These are phyloP conservation scores for Apostichopus californicus DNA, from an alignment of 35 echinoderm and acorn worm genomes.

Conservation along the genomic window DNA sequence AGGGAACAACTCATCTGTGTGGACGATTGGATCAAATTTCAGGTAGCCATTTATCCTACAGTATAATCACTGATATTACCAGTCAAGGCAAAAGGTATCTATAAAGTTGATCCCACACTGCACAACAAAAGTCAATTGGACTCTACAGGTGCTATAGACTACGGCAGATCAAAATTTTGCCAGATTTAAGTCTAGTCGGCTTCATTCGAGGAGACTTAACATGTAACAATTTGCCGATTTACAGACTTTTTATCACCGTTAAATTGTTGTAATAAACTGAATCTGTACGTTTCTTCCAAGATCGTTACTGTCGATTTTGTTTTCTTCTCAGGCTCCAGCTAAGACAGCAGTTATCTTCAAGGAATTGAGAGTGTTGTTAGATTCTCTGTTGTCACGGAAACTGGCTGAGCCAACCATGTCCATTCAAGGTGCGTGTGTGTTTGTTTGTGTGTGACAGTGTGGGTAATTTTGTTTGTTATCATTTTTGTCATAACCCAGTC, in stretches of 20 bases:
- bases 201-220: too few species aligned
- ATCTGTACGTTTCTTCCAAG: background rate
- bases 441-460: background rate
- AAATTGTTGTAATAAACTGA: too few species aligned
- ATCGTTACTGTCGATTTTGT: background rate
- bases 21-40: conserved; percentile 95
- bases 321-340: conserved; percentile 73
- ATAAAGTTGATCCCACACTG: background rate
- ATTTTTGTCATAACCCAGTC: too few species aligned
- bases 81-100: background rate
- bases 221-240: too few species aligned
- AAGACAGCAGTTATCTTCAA: conserved; percentile 98
- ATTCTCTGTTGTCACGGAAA: conserved; percentile 69
- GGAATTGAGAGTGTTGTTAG: conserved; percentile 77
- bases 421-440: conserved; percentile 65
- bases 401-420: conserved; percentile 69
- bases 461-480: too few species aligned
- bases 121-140: background rate
- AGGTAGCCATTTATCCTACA: conserved; percentile 45
- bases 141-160: background rate
- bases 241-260: too few species aligned
- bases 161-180: background rate
- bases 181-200: too few species aligned
- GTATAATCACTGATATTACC: background rate
- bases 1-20: conserved; percentile 80